Evolutionary conservation across 2,113 vertebrate genomes (phyloP), one percentile per base, ranked within the genome.

Genomic region (Ariopsis seemanni): DNA sequence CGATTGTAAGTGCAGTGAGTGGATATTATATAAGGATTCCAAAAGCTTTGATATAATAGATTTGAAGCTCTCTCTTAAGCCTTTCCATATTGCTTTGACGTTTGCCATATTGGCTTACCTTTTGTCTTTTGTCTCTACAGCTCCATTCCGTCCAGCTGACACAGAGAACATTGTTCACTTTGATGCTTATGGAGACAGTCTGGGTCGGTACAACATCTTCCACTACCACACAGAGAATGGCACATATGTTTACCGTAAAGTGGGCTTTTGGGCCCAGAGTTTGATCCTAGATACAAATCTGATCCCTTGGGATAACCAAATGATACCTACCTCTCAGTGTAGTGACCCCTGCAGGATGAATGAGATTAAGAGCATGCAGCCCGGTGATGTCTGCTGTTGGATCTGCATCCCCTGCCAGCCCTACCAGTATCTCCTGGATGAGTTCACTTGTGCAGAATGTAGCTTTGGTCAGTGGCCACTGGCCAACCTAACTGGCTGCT

Each of bases 381-480:
- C 98, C 0, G 98, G 98, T 1, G 98, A 99, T 55, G 97, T 98
- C n/a, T 99, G 98, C 93, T 99, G 98, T 92, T 99, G 98, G 98
- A 97, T 99, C 92, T 99, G 98, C 90, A 99, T 98, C 79, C 96
- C 97, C 12, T 99, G 98, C 92, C 98, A 99, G 92, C 94, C 97
- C 34, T 98, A 97, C 0, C 97, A 99, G 92, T 99, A 97, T 91
- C 94, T 99, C 85, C 93, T 95, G 78, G 97, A 99, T 5, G 97
- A 99, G 91, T 98, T 98, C 93, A 98, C 97, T 86, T 99, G 98
- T 63, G 96, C 96, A 15, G 97, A 98, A 92, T 99, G 98, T 0
- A 96, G 96, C 67, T 97, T 97, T 0, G 98, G 98, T 27, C 96
- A 96, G 89, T 99, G 98, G 98, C 98, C 98, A 72, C 95, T 98